Conservation (phyloP, 2,888 invertebrate species). For the Tinea semifulvella region DNA sequence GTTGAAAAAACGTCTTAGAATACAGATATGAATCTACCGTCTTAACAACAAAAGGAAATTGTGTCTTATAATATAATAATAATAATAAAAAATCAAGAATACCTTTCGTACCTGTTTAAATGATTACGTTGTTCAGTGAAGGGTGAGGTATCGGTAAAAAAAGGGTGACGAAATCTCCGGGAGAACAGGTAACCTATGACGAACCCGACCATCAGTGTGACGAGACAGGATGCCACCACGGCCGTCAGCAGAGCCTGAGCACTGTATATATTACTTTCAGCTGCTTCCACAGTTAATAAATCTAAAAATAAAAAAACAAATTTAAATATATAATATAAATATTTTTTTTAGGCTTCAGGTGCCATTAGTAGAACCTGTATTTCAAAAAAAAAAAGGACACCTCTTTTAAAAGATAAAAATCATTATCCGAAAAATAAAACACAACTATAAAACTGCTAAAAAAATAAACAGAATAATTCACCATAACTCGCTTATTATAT, state of each 20-base stretch:
- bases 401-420: no score
- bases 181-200: slow-evolving; percentile 86
- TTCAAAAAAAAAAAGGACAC: no score
- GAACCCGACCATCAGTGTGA: slow-evolving; percentile 84
- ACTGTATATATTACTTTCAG: slow-evolving; percentile 77
- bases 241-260: slow-evolving; percentile 84
- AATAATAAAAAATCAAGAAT: background rate
- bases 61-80: background rate
- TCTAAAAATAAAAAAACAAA: slow-evolving; percentile 32
- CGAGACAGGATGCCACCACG: slow-evolving; percentile 80
- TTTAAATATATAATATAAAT: no score
- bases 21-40: background rate
- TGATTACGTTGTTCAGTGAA: slow-evolving; percentile 81
- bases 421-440: no score
- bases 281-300: slow-evolving; percentile 58
- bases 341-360: no score
- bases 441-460: no score
- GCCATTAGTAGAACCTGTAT: no score
- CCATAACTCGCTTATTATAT: no score
- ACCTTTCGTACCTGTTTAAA: slow-evolving; percentile 68
- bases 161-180: slow-evolving; percentile 76
- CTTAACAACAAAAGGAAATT: slow-evolving; percentile 26
- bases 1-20: no score
- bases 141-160: slow-evolving; percentile 77
- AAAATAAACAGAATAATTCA: no score